Conservation (phyloP, 64 coral and sea anemone species). For the Stichodactyla helianthus region DNA sequence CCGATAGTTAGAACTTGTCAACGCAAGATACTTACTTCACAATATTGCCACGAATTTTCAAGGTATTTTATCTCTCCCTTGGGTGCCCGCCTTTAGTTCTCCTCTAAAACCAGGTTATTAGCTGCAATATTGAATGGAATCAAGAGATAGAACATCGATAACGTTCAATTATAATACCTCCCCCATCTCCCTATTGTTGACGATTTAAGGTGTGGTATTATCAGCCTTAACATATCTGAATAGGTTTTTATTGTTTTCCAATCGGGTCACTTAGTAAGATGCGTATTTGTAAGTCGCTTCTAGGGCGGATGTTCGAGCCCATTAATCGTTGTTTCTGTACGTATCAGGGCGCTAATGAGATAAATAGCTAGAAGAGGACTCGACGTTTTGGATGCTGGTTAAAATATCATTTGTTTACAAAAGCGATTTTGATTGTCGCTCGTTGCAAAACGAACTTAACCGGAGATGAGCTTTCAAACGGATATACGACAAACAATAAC, state of each 20-base stretch:
- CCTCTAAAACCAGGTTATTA: neutral
- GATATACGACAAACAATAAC: neutral
- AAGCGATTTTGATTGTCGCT: neutral
- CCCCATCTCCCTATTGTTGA: neutral
- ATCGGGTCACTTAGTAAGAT: neutral
- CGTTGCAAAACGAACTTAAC: neutral
- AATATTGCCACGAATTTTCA: neutral
- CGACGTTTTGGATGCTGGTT: neutral
- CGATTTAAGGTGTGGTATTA: neutral
- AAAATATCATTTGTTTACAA: conserved; percentile 12
- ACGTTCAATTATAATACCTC: neutral
- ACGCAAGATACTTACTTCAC: neutral
- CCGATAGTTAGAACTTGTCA: neutral
- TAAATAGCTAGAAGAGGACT: neutral
- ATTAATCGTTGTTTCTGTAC: neutral
- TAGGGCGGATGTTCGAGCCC: neutral
- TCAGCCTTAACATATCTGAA: neutral
- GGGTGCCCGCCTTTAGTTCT: neutral
- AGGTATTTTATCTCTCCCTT: neutral
- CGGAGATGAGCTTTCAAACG: neutral
- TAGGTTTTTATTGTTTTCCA: neutral
- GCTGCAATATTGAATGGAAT: neutral
- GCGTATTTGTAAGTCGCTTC: neutral
- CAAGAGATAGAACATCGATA: neutral
- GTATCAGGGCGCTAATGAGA: neutral